Evolutionary conservation across 1,140 invertebrate genomes (phyloP).

Genomic region (Rhopalosiphum padi): DNA sequence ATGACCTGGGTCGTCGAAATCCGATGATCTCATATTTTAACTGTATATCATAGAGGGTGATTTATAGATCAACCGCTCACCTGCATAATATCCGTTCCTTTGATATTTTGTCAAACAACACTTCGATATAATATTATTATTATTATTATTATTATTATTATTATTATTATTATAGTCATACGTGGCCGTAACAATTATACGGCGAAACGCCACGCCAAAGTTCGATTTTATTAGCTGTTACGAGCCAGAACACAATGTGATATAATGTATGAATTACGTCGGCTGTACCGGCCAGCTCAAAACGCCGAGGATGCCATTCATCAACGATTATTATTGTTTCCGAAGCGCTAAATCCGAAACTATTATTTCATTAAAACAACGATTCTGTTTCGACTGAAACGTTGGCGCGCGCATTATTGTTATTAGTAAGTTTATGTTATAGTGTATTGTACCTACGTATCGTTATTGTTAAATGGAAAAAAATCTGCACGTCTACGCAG

Average conservation of each 20-base stretch:
- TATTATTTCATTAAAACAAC: background rate
- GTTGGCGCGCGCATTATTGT: background rate
- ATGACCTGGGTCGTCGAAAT: background rate
- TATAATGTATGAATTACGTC: background rate
- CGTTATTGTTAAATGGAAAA: no score
- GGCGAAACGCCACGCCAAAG: background rate
- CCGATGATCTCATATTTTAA: no score
- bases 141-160: no score
- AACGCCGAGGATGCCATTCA: background rate
- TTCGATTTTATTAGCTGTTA: background rate
- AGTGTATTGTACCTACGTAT: no score
- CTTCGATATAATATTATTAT: background rate
- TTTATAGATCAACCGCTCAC: background rate
- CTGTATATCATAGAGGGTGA: no score
- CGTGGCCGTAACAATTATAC: background rate
- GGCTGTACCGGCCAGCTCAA: background rate
- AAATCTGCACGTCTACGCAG: no score
- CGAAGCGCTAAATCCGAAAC: background rate
- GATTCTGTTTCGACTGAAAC: background rate
- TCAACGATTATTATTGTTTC: background rate
- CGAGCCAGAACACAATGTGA: background rate
- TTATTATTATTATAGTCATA: background rate
- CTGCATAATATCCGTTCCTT: background rate
- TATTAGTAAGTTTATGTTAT: background rate
- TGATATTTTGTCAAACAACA: background rate